Evolutionary conservation across 2,113 vertebrate genomes (phyloP), one percentile per base, ranked within the genome.

Genomic region (Chloroceryle aenea): DNA sequence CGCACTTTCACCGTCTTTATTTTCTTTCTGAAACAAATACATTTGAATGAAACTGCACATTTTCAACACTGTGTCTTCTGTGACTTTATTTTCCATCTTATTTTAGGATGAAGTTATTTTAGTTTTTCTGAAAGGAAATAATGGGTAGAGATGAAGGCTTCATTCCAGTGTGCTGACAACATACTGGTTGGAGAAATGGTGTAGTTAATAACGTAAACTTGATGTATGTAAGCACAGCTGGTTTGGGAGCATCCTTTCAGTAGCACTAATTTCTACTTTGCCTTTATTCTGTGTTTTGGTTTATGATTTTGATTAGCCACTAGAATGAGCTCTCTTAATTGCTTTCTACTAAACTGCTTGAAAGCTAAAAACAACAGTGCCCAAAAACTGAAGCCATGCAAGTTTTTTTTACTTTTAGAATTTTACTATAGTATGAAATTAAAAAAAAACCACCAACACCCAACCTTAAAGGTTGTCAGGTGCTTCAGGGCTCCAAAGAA

Each of bases 241-340:
- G 58, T 86, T 90, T 89, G 87, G 84, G 84, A 97, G 58, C 52
- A 72, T 94, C 82, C 85, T 95, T 96, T 87, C 90, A 89, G 95
- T 18, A 89, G 61, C 34, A 85, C 53, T 96, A 96, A 96, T 96
- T 96, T 93, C 93, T 92, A 95, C 77, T 95, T 90, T 72, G 72
- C 61, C 85, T 81, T 94, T 87, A 95, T 89, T 96, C 95, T 94
- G 79, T 32, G 92, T 62, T 95, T 97, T 96, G 78, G 73, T 86
- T 90, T 55, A 95, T 68, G 62, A 95, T 95, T 72, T 95, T 97
- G 90, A 95, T 95, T 96, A 97, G 82, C 89, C 94, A 95, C 53
- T 91, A 85, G 82, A 95, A 96, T 96, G 78, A 96, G 66, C 14
- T 61, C 69, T 95, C 72, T 87, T 88, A 89, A 96, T 92, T 97